Conservation (phyloP, 2,888 invertebrate genomes). For the Caenorhabditis afra region DNA sequence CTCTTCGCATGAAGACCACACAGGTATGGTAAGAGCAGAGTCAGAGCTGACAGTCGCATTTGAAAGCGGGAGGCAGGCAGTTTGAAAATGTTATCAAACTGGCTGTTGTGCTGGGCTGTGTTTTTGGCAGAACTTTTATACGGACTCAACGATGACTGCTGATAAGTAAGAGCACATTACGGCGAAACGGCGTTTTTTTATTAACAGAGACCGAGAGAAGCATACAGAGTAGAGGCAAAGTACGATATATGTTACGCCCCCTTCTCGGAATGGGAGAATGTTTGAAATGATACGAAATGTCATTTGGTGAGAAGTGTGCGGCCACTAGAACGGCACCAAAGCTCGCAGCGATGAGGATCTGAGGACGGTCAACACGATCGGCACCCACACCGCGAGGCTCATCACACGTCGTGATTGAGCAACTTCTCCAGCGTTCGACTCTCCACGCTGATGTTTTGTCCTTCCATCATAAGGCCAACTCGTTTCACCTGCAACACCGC, state of each 20-base stretch:
- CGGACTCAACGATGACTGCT: too few species aligned
- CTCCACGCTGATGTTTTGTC: slow-evolving; percentile 60
- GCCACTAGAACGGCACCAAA: background rate
- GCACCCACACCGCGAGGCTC: background rate
- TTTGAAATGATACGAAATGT: background rate
- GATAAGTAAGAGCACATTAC: too few species aligned
- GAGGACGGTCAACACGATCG: slow-evolving; percentile 4
- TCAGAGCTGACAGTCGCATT: background rate
- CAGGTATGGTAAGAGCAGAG: background rate
- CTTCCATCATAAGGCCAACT: slow-evolving; percentile 66
- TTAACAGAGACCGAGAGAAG: too few species aligned
- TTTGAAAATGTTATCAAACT: too few species aligned
- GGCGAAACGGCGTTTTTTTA: too few species aligned
- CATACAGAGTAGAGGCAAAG: too few species aligned
- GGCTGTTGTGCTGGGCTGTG: too few species aligned
- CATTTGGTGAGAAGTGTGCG: background rate
- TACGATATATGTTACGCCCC: too few species aligned
- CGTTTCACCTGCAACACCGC: slow-evolving; percentile 64
- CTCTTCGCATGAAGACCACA: background rate
- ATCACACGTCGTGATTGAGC: slow-evolving; percentile 51
- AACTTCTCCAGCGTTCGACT: slow-evolving; percentile 57
- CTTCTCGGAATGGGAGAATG: background rate
- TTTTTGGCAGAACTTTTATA: too few species aligned
- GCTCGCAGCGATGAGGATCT: slow-evolving; percentile 43
- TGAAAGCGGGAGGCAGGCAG: too few species aligned